Evolutionary conservation across 2,797 vertebrate species (phyloP).

Genomic region (Pangasius djambal): DNA sequence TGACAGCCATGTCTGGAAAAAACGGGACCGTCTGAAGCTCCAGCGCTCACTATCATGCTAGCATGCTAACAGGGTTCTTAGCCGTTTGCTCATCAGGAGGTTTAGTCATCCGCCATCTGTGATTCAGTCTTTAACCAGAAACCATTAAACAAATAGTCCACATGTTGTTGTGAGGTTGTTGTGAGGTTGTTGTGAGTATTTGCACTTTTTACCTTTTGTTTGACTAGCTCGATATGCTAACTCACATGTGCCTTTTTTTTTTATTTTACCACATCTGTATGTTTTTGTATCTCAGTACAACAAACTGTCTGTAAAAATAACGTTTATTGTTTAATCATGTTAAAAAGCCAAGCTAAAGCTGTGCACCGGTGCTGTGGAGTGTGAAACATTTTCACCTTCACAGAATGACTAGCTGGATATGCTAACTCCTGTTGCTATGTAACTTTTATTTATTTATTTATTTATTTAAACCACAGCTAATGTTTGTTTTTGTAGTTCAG

Average conservation of each 20-base stretch:
- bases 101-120: slow-evolving; percentile 22
- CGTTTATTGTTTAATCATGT: not conserved
- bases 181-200: not conserved
- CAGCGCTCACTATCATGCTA: not conserved
- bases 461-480: not conserved
- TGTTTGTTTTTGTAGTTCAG: not conserved
- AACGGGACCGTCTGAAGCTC: slow-evolving; percentile 45
- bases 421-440: not conserved
- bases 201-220: not conserved
- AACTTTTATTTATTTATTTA: not conserved
- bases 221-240: not conserved
- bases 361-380: not conserved
- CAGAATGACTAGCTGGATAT: not conserved
- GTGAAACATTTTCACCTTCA: not conserved
- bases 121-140: slow-evolving; percentile 2
- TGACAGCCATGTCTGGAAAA: slow-evolving; percentile 57
- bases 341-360: not conserved
- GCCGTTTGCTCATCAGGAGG: slow-evolving; percentile 16
- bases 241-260: not conserved
- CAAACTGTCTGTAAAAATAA: not conserved
- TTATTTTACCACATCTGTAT: not conserved
- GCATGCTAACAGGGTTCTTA: slow-evolving; percentile 31
- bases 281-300: not conserved
- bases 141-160: not conserved
- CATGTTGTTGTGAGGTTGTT: not conserved